These are phyloP conservation scores for Eremobia ochroleuca DNA, from an alignment of 2,888 invertebrate species.

Conservation along the genomic window DNA sequence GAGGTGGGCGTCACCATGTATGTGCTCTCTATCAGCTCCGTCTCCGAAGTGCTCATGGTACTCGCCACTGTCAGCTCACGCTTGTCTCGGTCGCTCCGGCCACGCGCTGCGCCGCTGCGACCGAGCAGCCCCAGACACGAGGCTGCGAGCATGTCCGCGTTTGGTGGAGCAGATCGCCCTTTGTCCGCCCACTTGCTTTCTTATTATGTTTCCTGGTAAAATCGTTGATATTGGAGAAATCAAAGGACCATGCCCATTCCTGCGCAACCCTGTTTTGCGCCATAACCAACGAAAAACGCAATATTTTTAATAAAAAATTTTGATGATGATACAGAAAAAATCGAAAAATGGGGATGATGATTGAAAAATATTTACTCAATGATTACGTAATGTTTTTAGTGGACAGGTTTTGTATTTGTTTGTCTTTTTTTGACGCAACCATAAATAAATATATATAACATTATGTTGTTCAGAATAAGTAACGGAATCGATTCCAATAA, in stretches of 20 bases:
- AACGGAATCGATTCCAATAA: too few relatives aligned
- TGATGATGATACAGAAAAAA: neutral
- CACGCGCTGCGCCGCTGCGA: slow-evolving; percentile 82
- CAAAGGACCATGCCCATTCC: slow-evolving; percentile 59
- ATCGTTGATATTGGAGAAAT: slow-evolving; percentile 60
- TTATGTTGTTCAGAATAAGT: too few relatives aligned
- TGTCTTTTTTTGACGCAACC: neutral
- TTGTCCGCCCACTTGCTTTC: slow-evolving; percentile 89
- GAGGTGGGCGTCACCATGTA: slow-evolving; percentile 99
- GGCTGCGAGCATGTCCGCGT: slow-evolving; percentile 91
- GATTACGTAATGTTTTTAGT: neutral
- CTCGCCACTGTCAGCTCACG: slow-evolving; percentile 89
- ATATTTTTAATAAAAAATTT: neutral
- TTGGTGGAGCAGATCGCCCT: slow-evolving; percentile 88
- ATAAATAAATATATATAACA: neutral
- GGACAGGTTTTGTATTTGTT: neutral
- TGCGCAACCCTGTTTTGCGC: neutral
- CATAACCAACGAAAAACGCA: neutral
- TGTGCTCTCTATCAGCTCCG: slow-evolving; percentile 99
- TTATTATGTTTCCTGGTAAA: slow-evolving; percentile 84
- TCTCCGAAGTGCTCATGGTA: slow-evolving; percentile 99
- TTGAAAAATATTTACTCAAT: neutral
- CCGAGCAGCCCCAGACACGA: slow-evolving; percentile 91
- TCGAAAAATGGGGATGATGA: neutral
- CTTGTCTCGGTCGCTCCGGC: slow-evolving; percentile 86